These are phyloP conservation scores for Lepus townsendii DNA, from an alignment of 2,797 vertebrate species.

Conservation along the genomic window DNA sequence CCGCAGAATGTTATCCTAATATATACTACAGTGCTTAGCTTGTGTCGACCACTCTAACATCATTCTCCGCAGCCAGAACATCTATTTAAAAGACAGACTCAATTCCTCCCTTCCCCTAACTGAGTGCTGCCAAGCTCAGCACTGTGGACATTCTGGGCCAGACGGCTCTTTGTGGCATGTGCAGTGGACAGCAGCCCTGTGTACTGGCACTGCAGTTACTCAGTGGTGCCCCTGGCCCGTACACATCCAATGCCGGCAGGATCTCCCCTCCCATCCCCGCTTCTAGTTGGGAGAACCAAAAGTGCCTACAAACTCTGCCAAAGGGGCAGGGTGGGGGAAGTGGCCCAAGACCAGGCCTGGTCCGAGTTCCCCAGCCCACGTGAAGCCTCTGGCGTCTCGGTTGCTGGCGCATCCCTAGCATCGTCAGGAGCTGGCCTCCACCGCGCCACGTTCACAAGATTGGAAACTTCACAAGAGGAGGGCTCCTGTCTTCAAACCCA, in stretches of 20 bases:
- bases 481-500: neutral
- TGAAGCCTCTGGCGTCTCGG: accelerated
- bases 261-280: neutral
- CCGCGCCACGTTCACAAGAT: neutral
- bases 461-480: neutral
- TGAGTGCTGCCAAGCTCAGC: neutral
- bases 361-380: neutral
- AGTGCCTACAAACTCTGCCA: neutral
- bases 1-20: neutral
- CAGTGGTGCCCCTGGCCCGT: neutral
- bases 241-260: neutral
- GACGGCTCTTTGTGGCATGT: too few species aligned
- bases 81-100: neutral
- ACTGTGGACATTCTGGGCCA: neutral
- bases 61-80: neutral
- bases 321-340: neutral
- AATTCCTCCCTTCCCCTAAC: neutral
- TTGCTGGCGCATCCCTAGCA: neutral
- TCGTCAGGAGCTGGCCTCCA: too few species aligned
- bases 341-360: neutral
- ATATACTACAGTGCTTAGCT: neutral
- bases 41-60: neutral
- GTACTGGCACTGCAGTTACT: too few species aligned
- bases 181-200: neutral
- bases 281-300: neutral